Evolutionary conservation across 2,888 invertebrate genomes (phyloP), one percentile per base, ranked within the genome.

Genomic region (Choristoneura rosaceana): DNA sequence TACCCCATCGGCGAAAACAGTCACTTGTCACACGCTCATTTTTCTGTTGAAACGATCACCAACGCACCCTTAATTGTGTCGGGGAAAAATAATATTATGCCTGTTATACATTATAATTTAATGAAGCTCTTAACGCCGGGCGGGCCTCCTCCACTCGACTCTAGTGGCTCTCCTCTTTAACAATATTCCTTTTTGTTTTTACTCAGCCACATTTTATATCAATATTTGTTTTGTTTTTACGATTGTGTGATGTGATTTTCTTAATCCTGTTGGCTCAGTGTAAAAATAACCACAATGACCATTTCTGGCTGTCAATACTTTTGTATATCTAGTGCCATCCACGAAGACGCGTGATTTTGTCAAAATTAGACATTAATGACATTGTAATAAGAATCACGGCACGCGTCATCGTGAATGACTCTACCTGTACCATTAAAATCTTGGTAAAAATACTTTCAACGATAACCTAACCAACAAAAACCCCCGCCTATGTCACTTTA

Each of bases 21-120:
- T 25, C 55, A 25, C 12, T 55, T 25, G 25, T 55, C 55, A 25
- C 55, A 17, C 2, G 55, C 25, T 25, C 55, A 8, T 15, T 15
- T 55, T 12, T 8, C 9, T 17, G 17, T 52, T 55, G 10, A 4
- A 55, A 5, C 55, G 25, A 25, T 52, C 3, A 55, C 55, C 12
- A 55, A 17, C 55, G 55, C 12, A 55, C 17, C 55, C 55, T 55
- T 38, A 59, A 64, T 71, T 45, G 43, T 66, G 45, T n/a, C 33
- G 14, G 34, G 14, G 59, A 71, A 65, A 71, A 71, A 67, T 67
- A 67, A 71, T 61, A 66, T 61, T 61, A 52, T 60, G 50, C 34
- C 9, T 63, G 34, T 41, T 66, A 34, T 50, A 71, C 55, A 67
- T 45, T 50, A 71, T 62, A 71, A 69, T 69, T 69, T 69, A 69